Base-by-base conservation (phyloP, 1,140 invertebrate species). In the Drosophila ercepeae region DNA sequence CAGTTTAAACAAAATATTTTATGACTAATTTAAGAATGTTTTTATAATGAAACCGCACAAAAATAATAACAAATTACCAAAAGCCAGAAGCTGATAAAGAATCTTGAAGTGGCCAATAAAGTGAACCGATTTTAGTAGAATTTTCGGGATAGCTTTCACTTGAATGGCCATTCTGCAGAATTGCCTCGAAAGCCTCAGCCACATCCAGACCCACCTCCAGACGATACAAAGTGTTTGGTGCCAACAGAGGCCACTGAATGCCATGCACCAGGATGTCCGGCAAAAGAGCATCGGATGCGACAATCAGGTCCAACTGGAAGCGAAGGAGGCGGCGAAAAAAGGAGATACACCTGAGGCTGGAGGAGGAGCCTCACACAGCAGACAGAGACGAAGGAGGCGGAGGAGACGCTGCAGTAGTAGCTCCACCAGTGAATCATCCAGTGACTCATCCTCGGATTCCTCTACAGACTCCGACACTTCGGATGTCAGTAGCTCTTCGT, bases 201-300 rank as follows among this genome's bases (percentile, higher is more conserved):
- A 61, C 42, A 64, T 36, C 19, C 27, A 29, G 32, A 1, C 45
- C 21, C 54, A 29, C 2, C 42, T 18, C 21, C 45, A 72, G 34
- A 73, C 44, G 6, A 44, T 54, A 52, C 25, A 32, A 1, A 65
- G 44, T 32, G 42, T 32, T 67, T 58, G 51, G 70, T 21, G 44
- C 52, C 70, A 58, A 14, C 3, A 57, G 27, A 60, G 63, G 64
- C 48, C 64, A 41, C 34, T 52, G 27, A 34, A 84, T 83, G 83
- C 83, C 76, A 90, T 90, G 89, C 89, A 90, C 57, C 79, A 89
- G 60, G 69, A 90, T 90, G 89, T 53, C 53, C 50, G 67, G 64
- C 46, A 19, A 14, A 67, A 70, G 45, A 57, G 57, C 45, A 49
- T 65, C 74, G 58, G 71, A 53, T 21, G 51, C 14, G 45, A 63